A percentile compares a stretch with the other conserved stretches of the same genome.
Conservation (phyloP, 2,113 vertebrate genomes). For the Platycercus adscitus region DNA sequence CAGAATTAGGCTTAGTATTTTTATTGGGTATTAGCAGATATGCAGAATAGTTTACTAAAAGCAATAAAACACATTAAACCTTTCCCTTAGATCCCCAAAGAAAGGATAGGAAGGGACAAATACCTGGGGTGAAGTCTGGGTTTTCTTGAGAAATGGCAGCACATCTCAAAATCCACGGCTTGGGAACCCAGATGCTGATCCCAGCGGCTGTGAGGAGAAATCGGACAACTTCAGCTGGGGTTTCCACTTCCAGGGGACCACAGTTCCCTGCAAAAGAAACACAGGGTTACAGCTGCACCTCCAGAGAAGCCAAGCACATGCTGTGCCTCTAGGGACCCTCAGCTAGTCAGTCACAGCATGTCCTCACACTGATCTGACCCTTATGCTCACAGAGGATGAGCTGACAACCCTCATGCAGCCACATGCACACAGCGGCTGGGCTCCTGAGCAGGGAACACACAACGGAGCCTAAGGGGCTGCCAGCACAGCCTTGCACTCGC, state of each 20-base stretch:
- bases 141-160: background rate
- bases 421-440: fast-evolving
- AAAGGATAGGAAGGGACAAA: background rate
- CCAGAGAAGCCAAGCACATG: background rate
- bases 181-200: background rate
- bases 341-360: background rate
- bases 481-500: background rate
- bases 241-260: background rate
- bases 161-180: background rate
- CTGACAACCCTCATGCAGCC: background rate
- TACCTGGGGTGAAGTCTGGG: background rate
- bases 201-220: background rate
- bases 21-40: background rate
- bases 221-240: background rate
- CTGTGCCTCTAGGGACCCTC: background rate
- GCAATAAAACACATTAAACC: background rate
- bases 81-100: background rate
- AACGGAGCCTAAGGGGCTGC: background rate
- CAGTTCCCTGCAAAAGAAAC: background rate
- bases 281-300: background rate
- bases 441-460: background rate
- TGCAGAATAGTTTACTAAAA: background rate
- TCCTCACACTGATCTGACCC: background rate
- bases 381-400: background rate
- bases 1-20: background rate